Evolutionary conservation across 1,140 invertebrate species (phyloP), one percentile per base, ranked within the genome.

Genomic region (Stegodyphus mimosarum): DNA sequence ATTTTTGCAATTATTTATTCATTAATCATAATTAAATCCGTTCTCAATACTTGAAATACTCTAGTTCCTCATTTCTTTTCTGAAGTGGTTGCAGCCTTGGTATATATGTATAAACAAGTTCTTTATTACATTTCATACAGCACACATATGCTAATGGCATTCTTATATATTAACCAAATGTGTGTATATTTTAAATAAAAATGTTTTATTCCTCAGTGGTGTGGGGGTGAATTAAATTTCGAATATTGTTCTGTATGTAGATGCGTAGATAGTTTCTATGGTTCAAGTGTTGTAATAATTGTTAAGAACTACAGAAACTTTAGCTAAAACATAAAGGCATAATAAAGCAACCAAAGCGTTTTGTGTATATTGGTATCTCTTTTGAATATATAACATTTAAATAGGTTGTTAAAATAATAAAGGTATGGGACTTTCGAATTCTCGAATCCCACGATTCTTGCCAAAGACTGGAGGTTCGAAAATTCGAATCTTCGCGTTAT

Each of bases 261-360:
- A 73, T 69, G 75, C 76, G 81, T 84, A 84, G 81, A 48, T 84
- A 69, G 81, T 84, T 84, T 84, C 81, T 84, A 76, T 84, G 73
- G 81, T 84, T 75, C 72, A 74, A 84, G 60, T 81, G 79, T 73
- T 81, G 73, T 84, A 84, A 70, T 75, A 75, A 69, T 84, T 75
- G 73, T 84, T 84, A 13, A 84, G 72, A 76, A 84, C 81, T 84
- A 75, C 70, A 75, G 72, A 84, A 84, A 84, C 81, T 84, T 50
- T 75, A 69, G 63, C 48, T 18, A 49, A 9, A 81, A 81, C n/a
- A 64, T 55, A 10, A 52, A 67, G 53, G 11, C 11, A 7, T 67
- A 67, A 67, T 67, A 67, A 18, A 67, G 64, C 64, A 67, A n/a
- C 64, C 17, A 13, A 17, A 15, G 5, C 5, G 55, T 15, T 10